phyloP scores from a whole-genome alignment of 2,113 vertebrate species.

The Upupa epops region DNA sequence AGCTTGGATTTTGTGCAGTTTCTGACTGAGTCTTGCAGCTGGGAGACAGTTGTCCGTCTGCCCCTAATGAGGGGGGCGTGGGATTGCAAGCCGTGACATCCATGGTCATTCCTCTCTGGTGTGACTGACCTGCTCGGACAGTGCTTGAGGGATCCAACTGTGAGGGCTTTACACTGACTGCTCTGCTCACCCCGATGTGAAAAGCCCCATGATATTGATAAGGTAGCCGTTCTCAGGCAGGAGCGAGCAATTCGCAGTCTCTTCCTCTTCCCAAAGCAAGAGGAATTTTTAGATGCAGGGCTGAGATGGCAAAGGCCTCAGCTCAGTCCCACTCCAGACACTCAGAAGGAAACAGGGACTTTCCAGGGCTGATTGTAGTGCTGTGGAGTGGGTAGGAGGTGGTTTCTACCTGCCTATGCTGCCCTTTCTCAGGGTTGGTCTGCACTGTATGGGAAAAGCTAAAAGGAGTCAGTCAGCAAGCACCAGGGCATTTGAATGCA shows the following conservation, averaged over 20 bases:
- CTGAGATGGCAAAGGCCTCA: background rate
- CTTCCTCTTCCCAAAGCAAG: background rate
- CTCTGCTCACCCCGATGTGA: background rate
- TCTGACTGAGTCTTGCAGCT: background rate
- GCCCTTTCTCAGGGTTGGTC: background rate
- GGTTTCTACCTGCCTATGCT: background rate
- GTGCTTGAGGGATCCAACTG: background rate
- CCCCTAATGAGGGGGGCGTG: background rate
- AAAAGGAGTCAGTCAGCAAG: background rate
- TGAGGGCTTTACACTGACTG: background rate
- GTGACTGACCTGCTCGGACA: background rate
- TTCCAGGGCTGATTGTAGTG: background rate
- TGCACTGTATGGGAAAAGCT: background rate
- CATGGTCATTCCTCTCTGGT: background rate
- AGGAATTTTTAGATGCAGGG: background rate
- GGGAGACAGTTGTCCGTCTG: background rate
- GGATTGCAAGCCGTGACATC: background rate
- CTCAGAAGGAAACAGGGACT: background rate
- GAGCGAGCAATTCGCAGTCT: rapidly evolving
- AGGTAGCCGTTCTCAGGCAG: background rate
- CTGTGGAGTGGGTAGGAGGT: background rate
- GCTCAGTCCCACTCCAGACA: background rate
- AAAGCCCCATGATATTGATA: background rate
- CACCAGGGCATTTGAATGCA: background rate
- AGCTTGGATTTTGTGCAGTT: slow-evolving; percentile 3